These are phyloP conservation scores for Ataeniobius toweri DNA, from an alignment of 2,797 vertebrate genomes.

Conservation along the genomic window DNA sequence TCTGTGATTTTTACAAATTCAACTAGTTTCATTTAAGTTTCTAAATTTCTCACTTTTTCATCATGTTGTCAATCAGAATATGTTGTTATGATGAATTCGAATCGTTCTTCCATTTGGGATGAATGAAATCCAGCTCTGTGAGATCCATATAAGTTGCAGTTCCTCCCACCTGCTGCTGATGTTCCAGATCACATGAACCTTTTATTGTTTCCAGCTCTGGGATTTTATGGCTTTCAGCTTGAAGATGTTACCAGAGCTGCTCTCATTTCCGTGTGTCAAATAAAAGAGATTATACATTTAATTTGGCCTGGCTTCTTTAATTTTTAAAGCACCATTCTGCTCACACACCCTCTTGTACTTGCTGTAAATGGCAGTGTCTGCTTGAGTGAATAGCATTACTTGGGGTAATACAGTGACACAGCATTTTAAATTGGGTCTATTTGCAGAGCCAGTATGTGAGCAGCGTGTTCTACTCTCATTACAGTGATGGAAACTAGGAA, in stretches of 20 bases:
- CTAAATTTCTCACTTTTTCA: background rate
- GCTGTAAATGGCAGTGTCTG: conserved; percentile 18
- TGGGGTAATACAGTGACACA: background rate
- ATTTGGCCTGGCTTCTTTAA: conserved; percentile 35
- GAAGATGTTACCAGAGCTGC: background rate
- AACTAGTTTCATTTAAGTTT: background rate
- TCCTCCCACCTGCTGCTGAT: background rate
- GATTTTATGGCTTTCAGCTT: background rate
- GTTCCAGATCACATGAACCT: background rate
- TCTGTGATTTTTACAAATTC: background rate
- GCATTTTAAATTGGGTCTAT: conserved; percentile 24
- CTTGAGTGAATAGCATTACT: conserved; percentile 25
- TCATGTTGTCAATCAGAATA: conserved; percentile 1
- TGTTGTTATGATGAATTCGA: conserved; percentile 5
- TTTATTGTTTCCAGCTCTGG: too few relatives aligned
- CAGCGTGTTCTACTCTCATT: conserved; percentile 11
- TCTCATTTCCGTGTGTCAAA: background rate
- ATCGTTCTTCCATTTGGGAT: background rate
- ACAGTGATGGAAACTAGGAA: conserved; percentile 14
- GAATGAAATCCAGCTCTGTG: background rate
- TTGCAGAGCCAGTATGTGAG: conserved; percentile 20
- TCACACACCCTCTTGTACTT: conserved; percentile 7
- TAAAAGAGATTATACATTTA: conserved; percentile 17
- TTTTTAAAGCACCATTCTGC: conserved; percentile 7
- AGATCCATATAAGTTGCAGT: background rate